A percentile compares a stretch with the other conserved stretches of the same genome.
These are phyloP conservation scores for Argentina silus DNA, from an alignment of 2,797 vertebrate species.

Conservation along the genomic window DNA sequence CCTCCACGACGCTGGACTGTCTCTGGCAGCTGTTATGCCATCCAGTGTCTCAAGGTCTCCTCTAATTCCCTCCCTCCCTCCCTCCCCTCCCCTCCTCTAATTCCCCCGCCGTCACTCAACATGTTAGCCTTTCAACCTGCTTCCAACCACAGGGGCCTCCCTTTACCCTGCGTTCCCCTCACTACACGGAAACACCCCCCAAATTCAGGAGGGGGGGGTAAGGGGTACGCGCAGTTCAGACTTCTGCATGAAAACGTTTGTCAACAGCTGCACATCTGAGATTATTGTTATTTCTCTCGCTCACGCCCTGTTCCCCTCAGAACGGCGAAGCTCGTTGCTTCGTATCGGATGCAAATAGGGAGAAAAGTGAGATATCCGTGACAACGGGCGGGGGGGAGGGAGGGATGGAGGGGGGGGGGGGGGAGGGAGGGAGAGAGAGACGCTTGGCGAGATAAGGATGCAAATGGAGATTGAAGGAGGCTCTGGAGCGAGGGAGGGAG, in stretches of 20 bases:
- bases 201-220: too few relatives aligned
- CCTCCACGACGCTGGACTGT: not conserved
- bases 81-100: not conserved
- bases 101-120: conserved; percentile 46
- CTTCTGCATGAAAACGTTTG: conserved; percentile 18
- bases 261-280: conserved; percentile 23
- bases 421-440: conserved; percentile 1
- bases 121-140: conserved; percentile 51
- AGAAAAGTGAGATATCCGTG: conserved; percentile 19
- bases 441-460: not conserved
- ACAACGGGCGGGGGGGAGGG: conserved; percentile 13
- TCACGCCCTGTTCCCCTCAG: conserved; percentile 50
- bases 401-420: conserved; percentile 33
- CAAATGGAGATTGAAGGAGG: not conserved
- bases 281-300: conserved; percentile 45
- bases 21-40: conserved; percentile 46
- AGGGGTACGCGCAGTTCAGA: conserved; percentile 5
- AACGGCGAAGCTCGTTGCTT: conserved; percentile 51
- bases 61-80: not conserved
- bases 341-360: conserved; percentile 76
- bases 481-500: conserved; percentile 38
- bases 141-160: conserved; percentile 5
- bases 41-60: conserved; percentile 42
- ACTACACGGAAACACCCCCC: not conserved
- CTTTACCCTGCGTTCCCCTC: conserved; percentile 11